Percentiles rank a stretch among this genome's conserved stretches.
phyloP scores from a whole-genome alignment of 2,888 invertebrate genomes.

The Agrochola lychnidis region DNA sequence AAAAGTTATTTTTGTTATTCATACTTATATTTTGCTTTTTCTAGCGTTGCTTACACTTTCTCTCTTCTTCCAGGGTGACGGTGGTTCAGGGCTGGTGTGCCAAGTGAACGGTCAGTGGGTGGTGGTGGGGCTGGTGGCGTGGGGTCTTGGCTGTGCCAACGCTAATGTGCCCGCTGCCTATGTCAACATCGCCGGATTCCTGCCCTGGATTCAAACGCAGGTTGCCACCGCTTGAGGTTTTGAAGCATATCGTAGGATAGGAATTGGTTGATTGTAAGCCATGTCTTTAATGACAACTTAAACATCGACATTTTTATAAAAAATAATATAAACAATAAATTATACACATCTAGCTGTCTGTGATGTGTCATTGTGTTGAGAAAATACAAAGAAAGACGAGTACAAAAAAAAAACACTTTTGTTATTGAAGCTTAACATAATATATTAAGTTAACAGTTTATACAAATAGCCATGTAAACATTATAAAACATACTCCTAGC shows the following conservation, averaged over 20 bases:
- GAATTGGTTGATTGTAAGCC: conserved; percentile 26
- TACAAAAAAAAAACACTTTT: conserved; percentile 41
- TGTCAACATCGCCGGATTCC: conserved; percentile 92
- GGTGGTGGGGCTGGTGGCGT: conserved; percentile 93
- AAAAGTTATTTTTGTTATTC: not conserved
- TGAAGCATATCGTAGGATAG: conserved; percentile 4
- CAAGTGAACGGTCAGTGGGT: conserved; percentile 90
- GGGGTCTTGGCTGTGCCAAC: conserved; percentile 94
- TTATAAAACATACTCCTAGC: conserved; percentile 87
- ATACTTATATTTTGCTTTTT: not conserved
- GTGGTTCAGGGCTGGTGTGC: conserved; percentile 94
- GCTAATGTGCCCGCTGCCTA: conserved; percentile 94
- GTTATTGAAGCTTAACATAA: conserved; percentile 84
- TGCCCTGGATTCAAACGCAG: conserved; percentile 92
- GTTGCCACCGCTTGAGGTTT: conserved; percentile 76
- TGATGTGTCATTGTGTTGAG: not conserved
- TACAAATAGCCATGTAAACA: conserved; percentile 89
- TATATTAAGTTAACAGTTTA: conserved; percentile 89
- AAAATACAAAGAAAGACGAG: not conserved
- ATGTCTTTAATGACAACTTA: conserved; percentile 15
- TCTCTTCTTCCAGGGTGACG: conserved; percentile 92
- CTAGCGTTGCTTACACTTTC: not conserved
- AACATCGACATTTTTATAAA: conserved; percentile 37
- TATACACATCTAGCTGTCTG: conserved; percentile 1
- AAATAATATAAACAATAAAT: conserved; percentile 9